A percentile compares a stretch with the other conserved stretches of the same genome.
These are phyloP conservation scores for Clivina fossor DNA, from an alignment of 2,888 invertebrate genomes.

Conservation along the genomic window DNA sequence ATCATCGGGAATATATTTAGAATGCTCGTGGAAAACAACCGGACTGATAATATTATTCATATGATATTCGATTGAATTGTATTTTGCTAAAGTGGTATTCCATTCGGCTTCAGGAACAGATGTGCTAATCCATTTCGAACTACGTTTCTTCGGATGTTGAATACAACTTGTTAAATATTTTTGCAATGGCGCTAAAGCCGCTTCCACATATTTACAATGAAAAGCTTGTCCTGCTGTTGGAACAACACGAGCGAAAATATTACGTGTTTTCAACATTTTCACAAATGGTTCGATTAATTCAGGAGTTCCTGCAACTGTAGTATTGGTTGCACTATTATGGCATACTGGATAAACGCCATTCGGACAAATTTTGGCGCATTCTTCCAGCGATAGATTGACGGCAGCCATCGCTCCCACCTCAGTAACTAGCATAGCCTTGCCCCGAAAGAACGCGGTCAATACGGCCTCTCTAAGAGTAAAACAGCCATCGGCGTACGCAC, in stretches of 20 bases:
- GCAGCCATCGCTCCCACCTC: constrained; percentile 90
- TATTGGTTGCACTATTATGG: constrained; percentile 92
- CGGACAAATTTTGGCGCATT: constrained; percentile 72
- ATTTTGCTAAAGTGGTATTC: constrained; percentile 73
- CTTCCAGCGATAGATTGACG: constrained; percentile 86
- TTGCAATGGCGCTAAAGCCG: constrained; percentile 79
- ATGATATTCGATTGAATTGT: constrained; percentile 91
- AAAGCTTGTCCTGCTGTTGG: constrained; percentile 90
- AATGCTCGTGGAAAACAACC: constrained; percentile 88
- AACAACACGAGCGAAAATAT: constrained; percentile 81
- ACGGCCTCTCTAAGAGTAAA: constrained; percentile 94
- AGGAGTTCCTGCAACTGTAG: constrained; percentile 89
- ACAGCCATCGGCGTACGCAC: constrained; percentile 95
- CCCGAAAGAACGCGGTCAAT: constrained; percentile 91
- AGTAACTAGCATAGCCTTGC: constrained; percentile 78
- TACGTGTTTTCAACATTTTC: constrained; percentile 68
- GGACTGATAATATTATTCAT: constrained; percentile 94
- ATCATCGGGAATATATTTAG: constrained; percentile 80
- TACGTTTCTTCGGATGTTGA: constrained; percentile 75
- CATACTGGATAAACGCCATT: constrained; percentile 84
- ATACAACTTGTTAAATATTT: constrained; percentile 80
- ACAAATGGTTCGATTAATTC: constrained; percentile 69
- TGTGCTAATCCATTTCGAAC: constrained; percentile 86
- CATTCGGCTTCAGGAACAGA: constrained; percentile 87
- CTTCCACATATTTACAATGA: constrained; percentile 88